Conservation (phyloP, 2,113 vertebrate genomes). For the Cyanoramphus novaezelandiae region DNA sequence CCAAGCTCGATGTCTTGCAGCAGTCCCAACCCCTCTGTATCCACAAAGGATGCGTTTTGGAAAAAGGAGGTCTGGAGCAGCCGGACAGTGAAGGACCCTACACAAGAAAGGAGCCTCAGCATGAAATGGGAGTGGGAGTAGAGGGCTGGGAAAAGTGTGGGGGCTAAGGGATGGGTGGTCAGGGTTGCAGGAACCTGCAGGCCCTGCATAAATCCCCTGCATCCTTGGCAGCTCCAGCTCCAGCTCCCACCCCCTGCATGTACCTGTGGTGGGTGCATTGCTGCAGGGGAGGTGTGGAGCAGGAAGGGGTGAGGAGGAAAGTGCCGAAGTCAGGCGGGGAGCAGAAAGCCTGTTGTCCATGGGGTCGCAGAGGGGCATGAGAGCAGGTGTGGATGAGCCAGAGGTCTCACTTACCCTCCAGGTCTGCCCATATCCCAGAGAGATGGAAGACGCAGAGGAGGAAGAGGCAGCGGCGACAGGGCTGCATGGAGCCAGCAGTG, state of each 20-base stretch:
- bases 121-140: neutral
- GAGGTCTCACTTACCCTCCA: neutral
- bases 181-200: neutral
- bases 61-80: conserved; percentile 20
- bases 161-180: neutral
- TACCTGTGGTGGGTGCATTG: no score
- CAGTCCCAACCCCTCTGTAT: neutral
- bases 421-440: neutral
- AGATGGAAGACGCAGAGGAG: neutral
- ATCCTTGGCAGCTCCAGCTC: neutral
- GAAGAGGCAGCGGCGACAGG: neutral
- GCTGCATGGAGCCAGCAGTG: neutral
- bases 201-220: neutral
- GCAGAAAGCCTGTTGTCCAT: neutral
- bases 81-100: neutral
- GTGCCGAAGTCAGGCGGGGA: neutral
- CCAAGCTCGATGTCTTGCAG: neutral
- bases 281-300: no score
- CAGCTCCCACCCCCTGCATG: neutral
- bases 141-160: neutral
- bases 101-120: neutral
- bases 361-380: neutral
- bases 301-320: neutral
- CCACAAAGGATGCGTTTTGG: neutral
- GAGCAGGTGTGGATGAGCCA: neutral